Percentiles rank a stretch among this genome's conserved stretches.
Conservation (phyloP, 2,797 vertebrate genomes). For the Gobio occitaniae region DNA sequence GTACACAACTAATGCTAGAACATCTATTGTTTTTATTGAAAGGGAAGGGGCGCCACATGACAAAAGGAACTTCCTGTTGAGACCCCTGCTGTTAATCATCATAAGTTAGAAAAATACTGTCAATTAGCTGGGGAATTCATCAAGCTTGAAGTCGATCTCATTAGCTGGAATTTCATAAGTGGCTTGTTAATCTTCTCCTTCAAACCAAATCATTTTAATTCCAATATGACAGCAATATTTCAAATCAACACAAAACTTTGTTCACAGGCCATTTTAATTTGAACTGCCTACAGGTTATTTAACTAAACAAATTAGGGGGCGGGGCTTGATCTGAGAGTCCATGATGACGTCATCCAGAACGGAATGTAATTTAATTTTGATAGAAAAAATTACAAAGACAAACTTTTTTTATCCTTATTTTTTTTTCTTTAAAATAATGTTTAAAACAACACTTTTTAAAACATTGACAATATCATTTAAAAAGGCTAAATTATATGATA, state of each 20-base stretch:
- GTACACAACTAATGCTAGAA: background rate
- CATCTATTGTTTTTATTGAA: background rate
- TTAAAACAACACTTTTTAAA: background rate
- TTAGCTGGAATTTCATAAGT: conserved; percentile 24
- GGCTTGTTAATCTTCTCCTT: conserved; percentile 33
- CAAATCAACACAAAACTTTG: background rate
- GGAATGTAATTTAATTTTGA: background rate
- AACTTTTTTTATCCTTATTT: background rate
- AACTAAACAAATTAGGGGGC: too few species aligned
- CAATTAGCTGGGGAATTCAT: conserved; percentile 25
- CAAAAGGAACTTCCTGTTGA: conserved; percentile 1
- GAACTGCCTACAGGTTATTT: background rate
- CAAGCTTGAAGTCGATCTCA: conserved; percentile 26
- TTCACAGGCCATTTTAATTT: background rate
- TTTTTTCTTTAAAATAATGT: background rate
- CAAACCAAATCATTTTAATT: conserved; percentile 27
- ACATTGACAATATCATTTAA: background rate
- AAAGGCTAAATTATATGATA: too few species aligned
- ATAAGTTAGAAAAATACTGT: conserved; percentile 16
- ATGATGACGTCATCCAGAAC: background rate
- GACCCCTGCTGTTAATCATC: conserved; percentile 12
- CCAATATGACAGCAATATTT: background rate
- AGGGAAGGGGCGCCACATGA: background rate
- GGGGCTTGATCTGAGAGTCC: background rate
- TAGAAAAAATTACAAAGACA: background rate